Percentiles rank a stretch among this genome's conserved stretches.
Conservation (phyloP, 2,797 vertebrate genomes). For the Notolepis coatsorum region DNA sequence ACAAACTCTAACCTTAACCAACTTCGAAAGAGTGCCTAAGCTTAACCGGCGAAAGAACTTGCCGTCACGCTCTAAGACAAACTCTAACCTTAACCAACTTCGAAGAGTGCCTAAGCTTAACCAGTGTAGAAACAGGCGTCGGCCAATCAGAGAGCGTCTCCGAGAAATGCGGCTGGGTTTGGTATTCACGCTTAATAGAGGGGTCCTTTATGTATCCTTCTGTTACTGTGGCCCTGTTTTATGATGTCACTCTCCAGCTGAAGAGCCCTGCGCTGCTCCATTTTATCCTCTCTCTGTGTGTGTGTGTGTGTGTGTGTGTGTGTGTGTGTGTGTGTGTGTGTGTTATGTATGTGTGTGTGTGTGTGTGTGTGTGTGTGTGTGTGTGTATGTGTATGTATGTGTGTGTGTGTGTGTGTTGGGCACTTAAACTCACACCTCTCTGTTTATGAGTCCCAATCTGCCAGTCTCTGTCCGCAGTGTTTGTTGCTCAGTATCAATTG, state of each 20-base stretch:
- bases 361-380: conserved; percentile 71
- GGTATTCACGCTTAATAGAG: too few species aligned
- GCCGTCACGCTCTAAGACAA: too few species aligned
- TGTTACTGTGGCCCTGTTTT: conserved; percentile 77
- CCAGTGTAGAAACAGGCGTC: too few species aligned
- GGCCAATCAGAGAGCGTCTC: too few species aligned
- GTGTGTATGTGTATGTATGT: conserved; percentile 65
- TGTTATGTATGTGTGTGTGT: conserved; percentile 72
- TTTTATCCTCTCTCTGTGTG: conserved; percentile 72
- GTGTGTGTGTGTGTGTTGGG: conserved; percentile 69
- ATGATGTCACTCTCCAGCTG: conserved; percentile 78
- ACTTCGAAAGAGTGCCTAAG: too few species aligned
- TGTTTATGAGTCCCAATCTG: conserved; percentile 81
- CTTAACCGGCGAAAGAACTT: too few species aligned
- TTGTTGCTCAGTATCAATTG: conserved; percentile 60
- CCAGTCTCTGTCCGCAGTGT: conserved; percentile 65
- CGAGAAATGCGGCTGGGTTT: too few species aligned
- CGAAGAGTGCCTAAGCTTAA: too few species aligned
- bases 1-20: too few species aligned
- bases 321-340: too few species aligned
- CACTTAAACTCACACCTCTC: conserved; percentile 83
- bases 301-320: conserved; percentile 48
- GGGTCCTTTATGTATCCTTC: conserved; percentile 74
- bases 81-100: too few species aligned
- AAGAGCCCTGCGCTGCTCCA: conserved; percentile 76